Conservation (phyloP, 1,140 invertebrate genomes). For the Kradibia gibbosae region DNA sequence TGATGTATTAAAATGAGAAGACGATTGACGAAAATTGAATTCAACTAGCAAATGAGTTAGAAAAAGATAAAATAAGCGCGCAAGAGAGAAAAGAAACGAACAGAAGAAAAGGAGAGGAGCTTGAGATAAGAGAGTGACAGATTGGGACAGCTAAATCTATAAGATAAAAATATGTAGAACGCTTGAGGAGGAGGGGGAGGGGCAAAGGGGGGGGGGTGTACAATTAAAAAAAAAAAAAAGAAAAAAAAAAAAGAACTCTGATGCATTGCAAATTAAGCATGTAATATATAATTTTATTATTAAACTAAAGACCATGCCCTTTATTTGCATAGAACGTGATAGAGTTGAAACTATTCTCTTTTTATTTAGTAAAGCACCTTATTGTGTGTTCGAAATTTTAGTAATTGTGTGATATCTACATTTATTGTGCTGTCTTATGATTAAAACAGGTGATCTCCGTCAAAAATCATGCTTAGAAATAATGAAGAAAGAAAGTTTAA, state of each 20-base stretch:
- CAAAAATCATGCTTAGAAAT: constrained; percentile 27
- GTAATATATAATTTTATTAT: constrained; percentile 30
- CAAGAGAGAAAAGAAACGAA: background rate
- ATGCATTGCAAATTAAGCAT: constrained; percentile 21
- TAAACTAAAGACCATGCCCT: constrained; percentile 30
- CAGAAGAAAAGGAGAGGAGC: background rate
- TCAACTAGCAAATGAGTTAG: background rate
- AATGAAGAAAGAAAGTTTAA: background rate
- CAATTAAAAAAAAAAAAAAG: background rate
- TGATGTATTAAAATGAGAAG: background rate
- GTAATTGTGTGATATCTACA: constrained; percentile 10
- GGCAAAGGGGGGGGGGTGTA: background rate
- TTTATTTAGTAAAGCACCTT: constrained; percentile 19
- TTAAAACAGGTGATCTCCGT: background rate
- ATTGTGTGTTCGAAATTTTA: background rate
- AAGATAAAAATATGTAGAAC: background rate
- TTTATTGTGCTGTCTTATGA: background rate
- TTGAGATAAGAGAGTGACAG: background rate
- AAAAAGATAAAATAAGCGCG: background rate
- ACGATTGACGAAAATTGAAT: background rate
- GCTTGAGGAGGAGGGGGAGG: background rate
- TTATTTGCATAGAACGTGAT: constrained; percentile 21
- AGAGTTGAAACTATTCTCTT: background rate
- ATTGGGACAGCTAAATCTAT: background rate
- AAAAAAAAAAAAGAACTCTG: background rate